Conservation (phyloP, 1,140 invertebrate species). For the Mesaphorura yosii region DNA sequence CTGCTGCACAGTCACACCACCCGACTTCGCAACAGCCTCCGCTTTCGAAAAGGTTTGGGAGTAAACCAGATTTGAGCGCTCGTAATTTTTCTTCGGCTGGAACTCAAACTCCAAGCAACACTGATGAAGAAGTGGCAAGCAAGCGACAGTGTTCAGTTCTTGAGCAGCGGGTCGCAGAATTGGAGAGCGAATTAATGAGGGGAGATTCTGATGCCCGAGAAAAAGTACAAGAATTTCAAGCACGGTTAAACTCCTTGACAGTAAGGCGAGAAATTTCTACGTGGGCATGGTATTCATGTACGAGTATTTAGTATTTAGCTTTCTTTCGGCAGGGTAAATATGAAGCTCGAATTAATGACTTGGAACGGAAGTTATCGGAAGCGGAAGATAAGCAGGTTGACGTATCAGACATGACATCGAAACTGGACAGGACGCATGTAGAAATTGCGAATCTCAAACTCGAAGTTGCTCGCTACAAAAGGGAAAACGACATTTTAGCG, state of each 20-base stretch:
- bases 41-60: no score
- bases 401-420: neutral
- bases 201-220: conserved; percentile 14
- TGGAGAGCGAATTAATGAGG: conserved; percentile 10
- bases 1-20: no score
- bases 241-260: neutral
- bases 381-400: neutral
- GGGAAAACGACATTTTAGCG: conserved; percentile 9
- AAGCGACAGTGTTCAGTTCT: neutral
- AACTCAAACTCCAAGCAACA: no score
- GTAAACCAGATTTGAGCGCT: no score
- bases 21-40: neutral
- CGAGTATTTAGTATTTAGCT: neutral
- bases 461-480: conserved; percentile 5
- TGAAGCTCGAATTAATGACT: conserved; percentile 13
- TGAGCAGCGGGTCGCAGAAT: conserved; percentile 5
- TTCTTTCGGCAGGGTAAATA: conserved; percentile 9
- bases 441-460: neutral
- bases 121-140: conserved; percentile 2
- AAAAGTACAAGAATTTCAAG: conserved; percentile 11
- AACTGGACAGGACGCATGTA: neutral
- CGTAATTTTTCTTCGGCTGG: no score
- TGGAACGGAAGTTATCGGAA: conserved; percentile 7
- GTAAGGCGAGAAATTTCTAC: neutral
- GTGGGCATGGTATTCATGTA: neutral